These are phyloP conservation scores for Coelopa frigida DNA, from an alignment of 1,140 invertebrate species.

Conservation along the genomic window DNA sequence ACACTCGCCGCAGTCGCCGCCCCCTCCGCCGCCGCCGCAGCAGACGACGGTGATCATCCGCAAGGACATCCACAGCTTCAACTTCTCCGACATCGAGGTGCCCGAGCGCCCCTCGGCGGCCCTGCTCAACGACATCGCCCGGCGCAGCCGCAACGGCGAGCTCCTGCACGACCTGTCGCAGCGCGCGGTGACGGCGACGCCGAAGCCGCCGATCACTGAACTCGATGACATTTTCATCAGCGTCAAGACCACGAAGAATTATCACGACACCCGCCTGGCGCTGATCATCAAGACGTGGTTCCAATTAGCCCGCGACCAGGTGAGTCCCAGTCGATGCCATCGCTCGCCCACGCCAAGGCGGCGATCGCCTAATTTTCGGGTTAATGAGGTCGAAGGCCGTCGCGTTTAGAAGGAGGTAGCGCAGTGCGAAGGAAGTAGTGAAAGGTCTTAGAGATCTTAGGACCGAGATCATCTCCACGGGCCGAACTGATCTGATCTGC, in stretches of 20 bases:
- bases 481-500: no score
- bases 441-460: no score
- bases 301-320: constrained; percentile 81
- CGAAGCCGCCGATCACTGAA: constrained; percentile 58
- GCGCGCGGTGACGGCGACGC: constrained; percentile 47
- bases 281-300: constrained; percentile 90
- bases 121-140: constrained; percentile 28
- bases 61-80: constrained; percentile 43
- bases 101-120: constrained; percentile 31
- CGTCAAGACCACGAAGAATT: constrained; percentile 87
- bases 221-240: constrained; percentile 87
- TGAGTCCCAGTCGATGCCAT: constrained; percentile 51
- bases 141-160: constrained; percentile 35
- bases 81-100: constrained; percentile 41
- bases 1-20: neutral
- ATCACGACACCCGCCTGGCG: constrained; percentile 75
- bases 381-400: no score
- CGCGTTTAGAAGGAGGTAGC: no score
- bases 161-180: constrained; percentile 38
- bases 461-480: no score
- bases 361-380: no score
- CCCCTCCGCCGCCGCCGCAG: neutral
- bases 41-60: constrained; percentile 32
- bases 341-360: no score
- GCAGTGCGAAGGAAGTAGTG: no score